Base-by-base conservation (phyloP, 2,888 invertebrate genomes). In the Leptinotarsa peninsularis region DNA sequence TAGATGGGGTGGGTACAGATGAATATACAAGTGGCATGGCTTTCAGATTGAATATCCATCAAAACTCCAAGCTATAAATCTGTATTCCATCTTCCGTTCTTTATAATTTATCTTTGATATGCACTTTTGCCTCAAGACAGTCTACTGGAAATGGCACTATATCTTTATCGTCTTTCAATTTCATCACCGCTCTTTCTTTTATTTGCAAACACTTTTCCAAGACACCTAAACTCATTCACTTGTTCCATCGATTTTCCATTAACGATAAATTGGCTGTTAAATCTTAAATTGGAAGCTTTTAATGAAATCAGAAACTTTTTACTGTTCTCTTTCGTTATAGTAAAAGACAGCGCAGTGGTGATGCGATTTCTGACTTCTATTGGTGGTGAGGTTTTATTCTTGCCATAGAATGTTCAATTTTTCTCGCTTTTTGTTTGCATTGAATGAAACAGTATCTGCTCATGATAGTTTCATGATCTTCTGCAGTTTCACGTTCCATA, bases 301-400 rank as follows among this genome's bases (percentile, higher is more conserved):
- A 63, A 63, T 63, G 27, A 63, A 63, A 63, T 63, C 63, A 63
- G 63, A 43, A 63, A 63, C 63, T 63, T 63, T 63, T n/a, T 33
- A 63, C 43, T 33, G 43, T 43, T 63, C 27, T 63, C 33, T 27
- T 63, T 33, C 17, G 27, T 33, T 43, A 33, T 33, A 27, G 33
- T 63, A 43, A 21, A 63, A 63, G 58, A 58, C 58, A 23, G 0
- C 1, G 23, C 23, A 15, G 23, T 58, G 21, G 23, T 23, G 21
- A 58, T 58, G 1, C 23, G 23, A 52, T 52, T 17, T 52, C 14
- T 58, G 58, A 17, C 14, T 10, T 58, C 58, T 15, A 13, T 58
- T 23, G 58, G 4, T 52, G 52, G 7, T 52, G 4, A 52, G 15
- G n/a, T 17, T 52, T 52, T 52, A n/a, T 52, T 43, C 10, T 43